Base-by-base conservation (phyloP, 2,888 invertebrate species). In the Aphidius colemani region DNA sequence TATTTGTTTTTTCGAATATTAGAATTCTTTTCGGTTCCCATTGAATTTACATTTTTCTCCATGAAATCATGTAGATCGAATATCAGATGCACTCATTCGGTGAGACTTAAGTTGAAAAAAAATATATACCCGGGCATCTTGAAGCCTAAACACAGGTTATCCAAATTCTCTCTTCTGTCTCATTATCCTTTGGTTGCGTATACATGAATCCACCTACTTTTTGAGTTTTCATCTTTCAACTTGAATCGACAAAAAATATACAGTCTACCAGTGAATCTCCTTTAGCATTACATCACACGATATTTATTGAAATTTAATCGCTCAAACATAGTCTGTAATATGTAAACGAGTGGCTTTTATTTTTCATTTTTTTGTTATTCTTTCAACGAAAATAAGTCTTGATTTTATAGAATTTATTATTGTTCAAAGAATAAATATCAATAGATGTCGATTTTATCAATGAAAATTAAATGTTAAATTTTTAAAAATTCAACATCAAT, bases 141-240 rank as follows among this genome's bases (percentile, higher is more conserved):
- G 64, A 68, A 66, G 68, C 72, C 71, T 80, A 80, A 80, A 79
- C 74, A 80, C 76, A 78, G 80, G 80, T 76, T 80, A 75, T 73
- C 71, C 71, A 67, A 56, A 71, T 73, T 71, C 71, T 72, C 71
- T 72, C 71, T 71, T 72, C 71, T 67, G 70, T 69, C 71, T 76
- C 73, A 75, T 76, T 72, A 71, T 74, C 56, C n/a, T 18, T 18
- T 18, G 8, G 45, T 11, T 48, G 11, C 11, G 30, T 30, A 50
- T 50, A 6, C 6, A 50, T 50, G 50, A 7, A 30, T 30, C 30
- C 30, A 18, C 18, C 30, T 50, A 30, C 30, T 8, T 50, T 64
- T 67, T 65, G 63, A 70, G 57, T 72, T 75, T 75, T 72, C 70
- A 68, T 70, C 59, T 57, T 70, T 72, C 62, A 64, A 67, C 64